Evolutionary conservation across 2,113 vertebrate genomes (phyloP), one percentile per base, ranked within the genome.

Genomic region (Phaetusa simplex): DNA sequence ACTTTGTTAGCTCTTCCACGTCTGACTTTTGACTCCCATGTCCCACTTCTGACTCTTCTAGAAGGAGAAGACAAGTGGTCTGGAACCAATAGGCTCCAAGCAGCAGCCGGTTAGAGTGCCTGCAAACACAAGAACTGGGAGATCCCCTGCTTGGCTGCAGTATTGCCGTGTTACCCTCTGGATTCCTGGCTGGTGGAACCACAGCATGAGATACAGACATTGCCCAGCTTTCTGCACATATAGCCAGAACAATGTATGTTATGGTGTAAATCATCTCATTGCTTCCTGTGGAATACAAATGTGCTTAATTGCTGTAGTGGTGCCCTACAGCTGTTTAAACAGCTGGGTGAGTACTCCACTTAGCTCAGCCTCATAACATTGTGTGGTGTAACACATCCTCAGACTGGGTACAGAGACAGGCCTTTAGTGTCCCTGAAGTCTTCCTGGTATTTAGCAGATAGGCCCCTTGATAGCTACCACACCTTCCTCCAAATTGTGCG

Each of bases 71-170:
- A 72, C 42, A 66, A 89, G 61, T 74, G 43, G 6, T 66, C 52
- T 58, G 32, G 67, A 66, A 66, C 36, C 24, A 58, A 36, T 6
- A 66, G 26, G 7, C 14, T 58, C 36, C 69, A 58, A 58, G 50
- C 58, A 73, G 42, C 52, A 73, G 12, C 74, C 38, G 47, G 27
- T 40, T 18, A 45, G 38, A 71, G 40, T 64, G 56, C 20, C 30
- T 50, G 36, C 50, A 66, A 42, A 50, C 24, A 50, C 42, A 56
- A 49, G 42, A 72, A 73, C 42, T 1, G 0, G 42, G 59, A 80
- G 66, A 52, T 40, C 9, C 23, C 49, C 27, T n/a, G 29, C 29
- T 72, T 0, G 2, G n/a, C 49, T 21, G 58, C 2, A 0, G 23
- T n/a, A 30, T 42, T 88, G 67, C 15, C 1, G 4, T 40, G 22